Percentiles rank a stretch among this genome's conserved stretches.
Evolutionary conservation across 2,113 vertebrate genomes (phyloP).

Genomic region (Upupa epops): DNA sequence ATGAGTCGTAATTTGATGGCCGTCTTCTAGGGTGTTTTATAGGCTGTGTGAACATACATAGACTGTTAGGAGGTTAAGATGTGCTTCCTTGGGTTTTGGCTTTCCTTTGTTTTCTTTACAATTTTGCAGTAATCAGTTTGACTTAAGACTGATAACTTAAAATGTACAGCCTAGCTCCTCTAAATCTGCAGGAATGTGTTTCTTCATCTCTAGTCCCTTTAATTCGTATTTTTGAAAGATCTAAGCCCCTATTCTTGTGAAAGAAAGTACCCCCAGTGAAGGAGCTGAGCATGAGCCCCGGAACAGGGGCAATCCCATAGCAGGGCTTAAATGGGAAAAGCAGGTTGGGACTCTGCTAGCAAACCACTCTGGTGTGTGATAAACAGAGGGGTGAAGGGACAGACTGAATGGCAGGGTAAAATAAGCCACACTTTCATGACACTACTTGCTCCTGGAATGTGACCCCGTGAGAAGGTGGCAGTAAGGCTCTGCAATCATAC

Average conservation of each 20-base stretch:
- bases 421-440: rapidly evolving
- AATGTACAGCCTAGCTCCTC: neutral
- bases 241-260: neutral
- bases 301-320: neutral
- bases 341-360: neutral
- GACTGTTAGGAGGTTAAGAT: neutral
- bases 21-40: neutral
- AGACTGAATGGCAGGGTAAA: neutral
- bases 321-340: neutral
- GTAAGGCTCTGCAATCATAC: neutral
- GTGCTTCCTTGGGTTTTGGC: neutral
- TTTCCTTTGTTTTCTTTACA: neutral
- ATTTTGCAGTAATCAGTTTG: neutral
- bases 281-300: neutral
- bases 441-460: neutral
- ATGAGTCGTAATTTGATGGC: neutral
- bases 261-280: neutral
- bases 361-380: neutral
- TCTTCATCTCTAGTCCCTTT: neutral
- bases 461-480: neutral
- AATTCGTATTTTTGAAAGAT: neutral
- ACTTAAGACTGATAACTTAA: neutral
- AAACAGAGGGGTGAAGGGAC: neutral
- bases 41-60: neutral
- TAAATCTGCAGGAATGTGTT: neutral